These are phyloP conservation scores for Eleutherodactylus coqui DNA, from an alignment of 2,797 vertebrate species.

Conservation along the genomic window DNA sequence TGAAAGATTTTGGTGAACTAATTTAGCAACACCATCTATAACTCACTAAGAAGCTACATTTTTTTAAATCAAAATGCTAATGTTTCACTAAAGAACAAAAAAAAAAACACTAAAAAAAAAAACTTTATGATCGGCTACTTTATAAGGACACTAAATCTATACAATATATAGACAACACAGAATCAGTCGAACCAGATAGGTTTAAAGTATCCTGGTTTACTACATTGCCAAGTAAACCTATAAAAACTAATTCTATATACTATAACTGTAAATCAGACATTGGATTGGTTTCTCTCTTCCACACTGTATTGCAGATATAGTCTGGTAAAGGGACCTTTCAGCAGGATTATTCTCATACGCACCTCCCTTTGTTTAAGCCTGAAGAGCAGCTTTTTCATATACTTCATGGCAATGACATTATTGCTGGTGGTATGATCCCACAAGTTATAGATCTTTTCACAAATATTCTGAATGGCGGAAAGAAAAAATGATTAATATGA, in stretches of 20 bases:
- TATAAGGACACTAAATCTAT: not conserved
- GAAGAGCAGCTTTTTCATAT: constrained; percentile 71
- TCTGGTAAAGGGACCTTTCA: not conserved
- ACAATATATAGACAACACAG: too few relatives aligned
- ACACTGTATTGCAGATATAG: not conserved
- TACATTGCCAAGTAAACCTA: too few relatives aligned
- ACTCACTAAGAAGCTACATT: not conserved
- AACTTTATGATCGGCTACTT: too few relatives aligned
- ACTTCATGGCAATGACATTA: constrained; percentile 73
- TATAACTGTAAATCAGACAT: not conserved
- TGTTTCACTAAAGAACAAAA: too few relatives aligned
- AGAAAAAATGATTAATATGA: not conserved
- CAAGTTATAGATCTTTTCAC: constrained; percentile 71
- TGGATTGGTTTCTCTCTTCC: not conserved
- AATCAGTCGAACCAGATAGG: not conserved
- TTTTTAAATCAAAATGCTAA: too few relatives aligned
- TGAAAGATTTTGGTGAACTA: not conserved
- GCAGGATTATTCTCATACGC: constrained; percentile 32
- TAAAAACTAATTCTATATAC: not conserved
- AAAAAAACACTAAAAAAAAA: too few relatives aligned
- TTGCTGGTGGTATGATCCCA: constrained; percentile 77
- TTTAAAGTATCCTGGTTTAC: not conserved
- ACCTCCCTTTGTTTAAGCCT: constrained; percentile 73
- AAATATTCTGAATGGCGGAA: constrained; percentile 68
- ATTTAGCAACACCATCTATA: not conserved